These are phyloP conservation scores for Mustela nigripes DNA, from an alignment of 2,113 vertebrate species.

Conservation along the genomic window DNA sequence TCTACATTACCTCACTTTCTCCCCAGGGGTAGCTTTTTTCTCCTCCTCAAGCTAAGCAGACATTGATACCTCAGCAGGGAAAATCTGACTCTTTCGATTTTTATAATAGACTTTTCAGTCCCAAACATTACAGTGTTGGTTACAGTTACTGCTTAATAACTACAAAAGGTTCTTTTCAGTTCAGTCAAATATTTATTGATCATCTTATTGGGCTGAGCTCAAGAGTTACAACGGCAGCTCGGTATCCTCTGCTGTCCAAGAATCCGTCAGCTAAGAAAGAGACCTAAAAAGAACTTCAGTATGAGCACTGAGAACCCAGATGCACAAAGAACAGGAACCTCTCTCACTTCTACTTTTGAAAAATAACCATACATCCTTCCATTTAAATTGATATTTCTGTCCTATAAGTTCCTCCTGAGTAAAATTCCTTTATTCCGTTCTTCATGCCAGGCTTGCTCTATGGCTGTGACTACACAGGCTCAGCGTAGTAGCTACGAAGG, in stretches of 20 bases:
- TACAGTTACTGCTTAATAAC: constrained; percentile 31
- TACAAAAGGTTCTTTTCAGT: constrained; percentile 36
- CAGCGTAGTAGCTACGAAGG: background rate
- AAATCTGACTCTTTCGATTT: constrained; percentile 66
- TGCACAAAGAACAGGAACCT: background rate
- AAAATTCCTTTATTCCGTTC: background rate
- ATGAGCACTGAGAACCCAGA: background rate
- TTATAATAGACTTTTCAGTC: constrained; percentile 61
- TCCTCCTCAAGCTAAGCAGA: constrained; percentile 54
- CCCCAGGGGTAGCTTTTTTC: constrained; percentile 38
- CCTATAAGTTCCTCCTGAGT: background rate
- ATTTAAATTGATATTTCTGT: background rate
- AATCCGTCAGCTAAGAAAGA: background rate
- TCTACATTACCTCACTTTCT: constrained; percentile 71
- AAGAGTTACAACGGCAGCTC: background rate
- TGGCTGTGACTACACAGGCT: background rate
- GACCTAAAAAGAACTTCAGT: background rate
- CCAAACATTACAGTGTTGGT: constrained; percentile 53
- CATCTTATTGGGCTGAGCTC: background rate
- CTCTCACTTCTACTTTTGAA: constrained; percentile 5
- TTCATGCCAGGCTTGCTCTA: background rate
- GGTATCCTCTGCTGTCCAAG: background rate
- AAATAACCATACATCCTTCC: constrained; percentile 1
- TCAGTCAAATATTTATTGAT: background rate
- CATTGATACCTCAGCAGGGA: constrained; percentile 56